Percentiles rank a stretch among this genome's conserved stretches.
These are phyloP conservation scores for Sipha flava DNA, from an alignment of 1,140 invertebrate genomes.

Conservation along the genomic window DNA sequence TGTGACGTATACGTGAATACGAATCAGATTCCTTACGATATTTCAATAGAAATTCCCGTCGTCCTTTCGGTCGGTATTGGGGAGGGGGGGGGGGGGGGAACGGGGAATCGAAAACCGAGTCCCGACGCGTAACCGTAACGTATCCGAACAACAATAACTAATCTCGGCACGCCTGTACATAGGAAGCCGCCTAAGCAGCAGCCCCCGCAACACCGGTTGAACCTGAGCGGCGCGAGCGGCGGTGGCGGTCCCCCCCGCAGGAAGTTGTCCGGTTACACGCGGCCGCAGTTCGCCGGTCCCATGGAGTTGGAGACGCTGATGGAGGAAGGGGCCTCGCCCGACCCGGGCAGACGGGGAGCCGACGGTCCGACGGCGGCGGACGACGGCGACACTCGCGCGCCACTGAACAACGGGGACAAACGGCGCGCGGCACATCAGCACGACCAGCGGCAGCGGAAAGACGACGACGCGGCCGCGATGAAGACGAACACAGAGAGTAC, in stretches of 20 bases:
- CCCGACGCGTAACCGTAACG: too few relatives aligned
- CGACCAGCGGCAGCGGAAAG: background rate
- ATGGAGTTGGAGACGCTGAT: conserved; percentile 25
- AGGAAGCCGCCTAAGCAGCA: background rate
- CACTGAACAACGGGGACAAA: conserved; percentile 21
- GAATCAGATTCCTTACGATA: too few relatives aligned
- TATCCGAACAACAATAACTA: too few relatives aligned
- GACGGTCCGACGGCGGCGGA: background rate
- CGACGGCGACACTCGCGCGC: background rate
- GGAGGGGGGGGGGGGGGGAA: too few relatives aligned
- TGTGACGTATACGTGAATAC: too few relatives aligned
- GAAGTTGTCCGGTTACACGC: background rate
- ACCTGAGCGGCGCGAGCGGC: background rate
- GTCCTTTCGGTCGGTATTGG: too few relatives aligned
- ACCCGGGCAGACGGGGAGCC: background rate
- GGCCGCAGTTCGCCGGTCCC: conserved; percentile 13
- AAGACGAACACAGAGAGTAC: background rate
- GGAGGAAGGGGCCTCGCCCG: conserved; percentile 21
- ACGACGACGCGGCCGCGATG: background rate
- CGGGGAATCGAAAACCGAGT: too few relatives aligned
- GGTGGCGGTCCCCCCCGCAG: background rate
- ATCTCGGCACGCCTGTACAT: too few relatives aligned
- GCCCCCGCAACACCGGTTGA: background rate
- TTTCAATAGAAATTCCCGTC: too few relatives aligned
- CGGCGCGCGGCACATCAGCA: background rate